phyloP scores from a whole-genome alignment of 2,888 invertebrate genomes.

The Theretra japonica region DNA sequence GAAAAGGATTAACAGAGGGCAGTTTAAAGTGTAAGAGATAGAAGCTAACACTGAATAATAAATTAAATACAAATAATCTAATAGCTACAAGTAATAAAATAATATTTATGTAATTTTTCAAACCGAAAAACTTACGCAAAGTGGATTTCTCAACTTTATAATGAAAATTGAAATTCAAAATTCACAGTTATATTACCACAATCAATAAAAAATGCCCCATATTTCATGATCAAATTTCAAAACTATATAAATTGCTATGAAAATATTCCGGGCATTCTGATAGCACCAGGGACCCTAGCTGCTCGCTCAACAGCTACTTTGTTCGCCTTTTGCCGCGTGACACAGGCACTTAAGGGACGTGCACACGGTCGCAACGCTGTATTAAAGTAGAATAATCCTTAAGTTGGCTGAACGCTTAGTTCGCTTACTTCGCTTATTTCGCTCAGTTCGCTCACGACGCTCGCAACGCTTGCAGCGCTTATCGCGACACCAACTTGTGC shows the following conservation, averaged over 20 bases:
- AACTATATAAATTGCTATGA: background rate
- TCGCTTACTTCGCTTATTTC: slow-evolving; percentile 4
- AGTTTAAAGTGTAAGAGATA: too few relatives aligned
- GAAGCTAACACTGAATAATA: too few relatives aligned
- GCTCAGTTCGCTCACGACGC: slow-evolving; percentile 41
- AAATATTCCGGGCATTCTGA: background rate
- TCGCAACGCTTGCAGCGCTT: background rate
- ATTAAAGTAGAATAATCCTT: slow-evolving; percentile 68
- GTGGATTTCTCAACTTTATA: too few relatives aligned
- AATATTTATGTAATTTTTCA: too few relatives aligned
- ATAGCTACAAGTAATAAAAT: too few relatives aligned
- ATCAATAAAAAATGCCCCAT: too few relatives aligned
- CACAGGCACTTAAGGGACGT: slow-evolving; percentile 83
- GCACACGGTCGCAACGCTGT: slow-evolving; percentile 68
- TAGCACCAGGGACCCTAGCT: background rate
- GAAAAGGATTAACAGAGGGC: too few relatives aligned
- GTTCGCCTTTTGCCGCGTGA: slow-evolving; percentile 83
- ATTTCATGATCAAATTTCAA: too few relatives aligned
- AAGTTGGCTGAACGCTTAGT: slow-evolving; percentile 45
- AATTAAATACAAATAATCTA: too few relatives aligned
- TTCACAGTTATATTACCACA: too few relatives aligned
- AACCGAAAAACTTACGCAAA: too few relatives aligned
- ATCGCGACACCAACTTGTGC: slow-evolving; percentile 46
- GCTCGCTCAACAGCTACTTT: slow-evolving; percentile 25
- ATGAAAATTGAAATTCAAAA: too few relatives aligned